Evolutionary conservation across 2,888 invertebrate species (phyloP).

Genomic region (Gymnocheta viridis): DNA sequence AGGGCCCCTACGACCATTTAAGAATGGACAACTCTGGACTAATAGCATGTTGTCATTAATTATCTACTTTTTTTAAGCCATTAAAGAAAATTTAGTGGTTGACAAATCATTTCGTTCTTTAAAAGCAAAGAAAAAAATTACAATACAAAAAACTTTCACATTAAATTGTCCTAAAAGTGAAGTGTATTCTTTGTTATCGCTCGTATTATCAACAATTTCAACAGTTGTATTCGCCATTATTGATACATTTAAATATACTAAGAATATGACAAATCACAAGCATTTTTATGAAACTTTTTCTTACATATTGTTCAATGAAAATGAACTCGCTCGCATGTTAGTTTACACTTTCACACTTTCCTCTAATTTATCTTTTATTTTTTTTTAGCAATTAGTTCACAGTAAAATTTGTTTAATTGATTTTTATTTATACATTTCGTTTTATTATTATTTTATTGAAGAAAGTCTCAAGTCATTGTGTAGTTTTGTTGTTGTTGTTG

Average conservation of each 20-base stretch:
- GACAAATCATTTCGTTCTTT: conserved; percentile 26
- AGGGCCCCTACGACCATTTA: neutral
- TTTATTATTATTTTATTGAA: conserved; percentile 9
- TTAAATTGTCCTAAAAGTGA: neutral
- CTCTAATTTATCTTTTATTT: neutral
- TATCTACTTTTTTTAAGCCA: neutral
- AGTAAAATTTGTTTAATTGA: neutral
- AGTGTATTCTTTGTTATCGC: neutral
- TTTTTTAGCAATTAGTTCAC: neutral
- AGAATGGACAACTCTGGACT: neutral
- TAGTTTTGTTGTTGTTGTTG: conserved; percentile 15
- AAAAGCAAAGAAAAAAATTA: neutral
- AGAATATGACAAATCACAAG: neutral
- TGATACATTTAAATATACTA: neutral
- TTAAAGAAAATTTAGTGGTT: conserved; percentile 55
- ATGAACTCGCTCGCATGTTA: neutral
- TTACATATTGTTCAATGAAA: conserved; percentile 14
- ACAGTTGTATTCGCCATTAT: conserved; percentile 5
- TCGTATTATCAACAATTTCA: neutral
- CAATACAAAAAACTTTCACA: neutral
- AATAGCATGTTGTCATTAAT: conserved; percentile 66
- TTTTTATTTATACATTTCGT: conserved; percentile 11
- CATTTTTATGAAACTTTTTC: conserved; percentile 12
- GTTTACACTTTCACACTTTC: neutral
- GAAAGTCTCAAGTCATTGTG: neutral